These are phyloP conservation scores for Aproaerema taeniolella DNA, from an alignment of 2,888 invertebrate genomes.

Conservation along the genomic window DNA sequence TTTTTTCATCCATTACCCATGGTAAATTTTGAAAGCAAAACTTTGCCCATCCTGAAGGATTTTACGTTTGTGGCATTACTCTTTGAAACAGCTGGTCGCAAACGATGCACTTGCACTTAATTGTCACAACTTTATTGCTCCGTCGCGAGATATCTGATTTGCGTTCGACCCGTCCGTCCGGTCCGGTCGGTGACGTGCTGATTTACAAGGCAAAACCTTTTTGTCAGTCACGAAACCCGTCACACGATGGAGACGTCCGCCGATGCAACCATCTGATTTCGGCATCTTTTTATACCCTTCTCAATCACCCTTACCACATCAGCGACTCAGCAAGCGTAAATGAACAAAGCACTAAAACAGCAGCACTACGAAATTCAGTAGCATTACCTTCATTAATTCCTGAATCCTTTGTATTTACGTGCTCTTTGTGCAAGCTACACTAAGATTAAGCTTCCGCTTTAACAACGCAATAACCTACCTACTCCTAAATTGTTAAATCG, in stretches of 20 bases:
- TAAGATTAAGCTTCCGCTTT: slow-evolving; percentile 3
- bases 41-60: too few relatives aligned
- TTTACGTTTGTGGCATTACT: too few relatives aligned
- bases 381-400: background rate
- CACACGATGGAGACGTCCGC: slow-evolving; percentile 60
- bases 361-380: background rate
- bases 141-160: slow-evolving; percentile 41
- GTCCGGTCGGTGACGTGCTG: slow-evolving; percentile 46
- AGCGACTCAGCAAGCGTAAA: slow-evolving; percentile 1
- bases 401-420: too few relatives aligned
- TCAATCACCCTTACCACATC: slow-evolving; percentile 25
- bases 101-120: slow-evolving; percentile 20
- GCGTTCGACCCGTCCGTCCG: slow-evolving; percentile 33
- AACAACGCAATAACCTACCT: too few relatives aligned
- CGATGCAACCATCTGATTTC: slow-evolving; percentile 57
- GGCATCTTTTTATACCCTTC: slow-evolving; percentile 60
- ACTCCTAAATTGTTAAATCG: slow-evolving; percentile 11
- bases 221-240: slow-evolving; percentile 47
- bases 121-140: slow-evolving; percentile 38
- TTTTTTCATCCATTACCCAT: too few relatives aligned
- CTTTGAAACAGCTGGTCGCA: background rate
- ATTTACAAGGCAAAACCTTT: slow-evolving; percentile 64
- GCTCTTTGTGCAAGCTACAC: slow-evolving; percentile 6
- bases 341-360: background rate
- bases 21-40: too few relatives aligned